Conservation (phyloP, 2,113 vertebrate species). For the Rhynchomys soricoides region DNA sequence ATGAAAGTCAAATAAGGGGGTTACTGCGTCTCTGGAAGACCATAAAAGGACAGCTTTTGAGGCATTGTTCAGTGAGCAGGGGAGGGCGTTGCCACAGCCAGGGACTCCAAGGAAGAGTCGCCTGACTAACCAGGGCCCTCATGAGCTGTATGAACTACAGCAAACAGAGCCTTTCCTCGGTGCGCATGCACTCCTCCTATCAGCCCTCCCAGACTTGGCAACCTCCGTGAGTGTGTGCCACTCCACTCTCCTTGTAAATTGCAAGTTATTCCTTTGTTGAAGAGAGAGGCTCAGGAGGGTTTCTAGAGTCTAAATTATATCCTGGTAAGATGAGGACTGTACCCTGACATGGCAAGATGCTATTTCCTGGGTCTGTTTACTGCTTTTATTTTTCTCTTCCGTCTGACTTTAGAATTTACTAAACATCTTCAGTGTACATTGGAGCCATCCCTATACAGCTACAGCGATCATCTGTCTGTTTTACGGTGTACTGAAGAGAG, state of each 20-base stretch:
- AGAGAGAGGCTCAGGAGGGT: constrained; percentile 70
- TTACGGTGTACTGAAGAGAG: neutral
- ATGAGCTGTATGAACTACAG: neutral
- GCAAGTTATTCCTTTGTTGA: constrained; percentile 80
- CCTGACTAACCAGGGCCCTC: neutral
- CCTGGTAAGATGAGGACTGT: neutral
- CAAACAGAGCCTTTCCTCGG: constrained; percentile 28
- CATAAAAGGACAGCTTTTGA: neutral
- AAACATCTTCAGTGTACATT: constrained; percentile 32
- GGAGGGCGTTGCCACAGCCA: neutral
- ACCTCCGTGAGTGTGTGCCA: constrained; percentile 73
- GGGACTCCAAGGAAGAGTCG: neutral
- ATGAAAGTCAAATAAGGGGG: neutral
- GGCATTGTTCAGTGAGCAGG: neutral
- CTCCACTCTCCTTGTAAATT: constrained; percentile 76
- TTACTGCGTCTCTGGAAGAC: neutral
- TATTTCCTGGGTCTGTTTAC: constrained; percentile 62
- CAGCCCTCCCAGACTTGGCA: constrained; percentile 74
- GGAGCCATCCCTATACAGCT: neutral
- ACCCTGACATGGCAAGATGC: constrained; percentile 44
- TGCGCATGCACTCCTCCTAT: neutral
- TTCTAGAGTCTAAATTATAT: constrained; percentile 79
- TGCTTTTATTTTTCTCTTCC: constrained; percentile 8
- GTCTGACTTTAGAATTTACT: constrained; percentile 50
- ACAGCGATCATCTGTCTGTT: neutral